A percentile compares a stretch with the other conserved stretches of the same genome.
Conservation (phyloP, 2,113 vertebrate species). For the Bufo bufo region DNA sequence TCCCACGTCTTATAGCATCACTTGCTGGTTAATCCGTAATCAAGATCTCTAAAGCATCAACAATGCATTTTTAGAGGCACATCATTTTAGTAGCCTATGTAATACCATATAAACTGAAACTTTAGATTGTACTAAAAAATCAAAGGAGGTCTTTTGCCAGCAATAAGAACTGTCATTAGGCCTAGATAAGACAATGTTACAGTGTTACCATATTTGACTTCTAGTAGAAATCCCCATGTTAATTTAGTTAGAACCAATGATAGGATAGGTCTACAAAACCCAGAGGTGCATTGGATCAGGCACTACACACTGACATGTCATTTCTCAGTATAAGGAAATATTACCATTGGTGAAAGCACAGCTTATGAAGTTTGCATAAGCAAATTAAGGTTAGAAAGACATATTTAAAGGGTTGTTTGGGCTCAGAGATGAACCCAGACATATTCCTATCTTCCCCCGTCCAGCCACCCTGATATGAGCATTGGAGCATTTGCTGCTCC, state of each 20-base stretch:
- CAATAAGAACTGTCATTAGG: not conserved
- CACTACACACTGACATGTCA: not conserved
- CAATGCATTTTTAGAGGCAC: not conserved
- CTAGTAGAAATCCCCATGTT: not conserved
- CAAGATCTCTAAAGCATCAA: not conserved
- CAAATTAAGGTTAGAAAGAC: not conserved
- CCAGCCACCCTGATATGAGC: no score
- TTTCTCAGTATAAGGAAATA: not conserved
- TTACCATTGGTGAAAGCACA: not conserved
- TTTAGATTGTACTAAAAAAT: not conserved
- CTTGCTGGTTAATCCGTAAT: not conserved
- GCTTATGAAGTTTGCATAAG: not conserved
- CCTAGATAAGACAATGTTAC: not conserved
- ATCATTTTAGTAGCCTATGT: not conserved
- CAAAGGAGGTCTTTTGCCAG: not conserved
- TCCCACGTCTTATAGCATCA: not conserved
- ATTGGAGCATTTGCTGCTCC: no score
- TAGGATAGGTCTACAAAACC: not conserved
- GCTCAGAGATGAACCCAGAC: no score
- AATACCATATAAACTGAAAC: not conserved
- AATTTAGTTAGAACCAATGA: not conserved
- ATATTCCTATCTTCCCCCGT: no score
- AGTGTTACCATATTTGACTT: not conserved
- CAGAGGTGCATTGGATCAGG: not conserved
- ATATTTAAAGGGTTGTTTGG: not conserved